Evolutionary conservation across 2,888 invertebrate genomes (phyloP).

Genomic region (Thymelicus lineola): DNA sequence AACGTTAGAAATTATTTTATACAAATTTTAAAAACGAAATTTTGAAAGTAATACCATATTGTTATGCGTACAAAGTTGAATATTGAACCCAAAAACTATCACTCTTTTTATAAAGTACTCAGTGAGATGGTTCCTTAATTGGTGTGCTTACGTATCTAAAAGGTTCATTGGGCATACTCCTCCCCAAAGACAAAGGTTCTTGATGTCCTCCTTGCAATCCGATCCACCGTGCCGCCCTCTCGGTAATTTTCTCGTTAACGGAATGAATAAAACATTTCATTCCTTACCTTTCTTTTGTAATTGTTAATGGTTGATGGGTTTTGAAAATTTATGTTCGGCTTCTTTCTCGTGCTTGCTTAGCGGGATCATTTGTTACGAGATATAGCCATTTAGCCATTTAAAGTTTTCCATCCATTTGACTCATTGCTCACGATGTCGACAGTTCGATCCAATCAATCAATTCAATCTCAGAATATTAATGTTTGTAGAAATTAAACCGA

Average conservation of each 20-base stretch:
- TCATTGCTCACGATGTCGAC: constrained; percentile 40
- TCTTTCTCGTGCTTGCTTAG: constrained; percentile 64
- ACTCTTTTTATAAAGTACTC: constrained; percentile 14
- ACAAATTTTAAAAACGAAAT: too few relatives aligned
- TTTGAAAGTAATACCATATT: not conserved
- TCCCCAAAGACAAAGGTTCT: constrained; percentile 79
- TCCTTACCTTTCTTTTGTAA: constrained; percentile 83
- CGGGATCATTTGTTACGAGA: constrained; percentile 65
- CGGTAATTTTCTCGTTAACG: constrained; percentile 84
- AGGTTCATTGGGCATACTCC: constrained; percentile 77
- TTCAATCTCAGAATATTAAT: constrained; percentile 22
- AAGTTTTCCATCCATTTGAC: constrained; percentile 50
- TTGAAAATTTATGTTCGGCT: constrained; percentile 77
- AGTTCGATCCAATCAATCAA: constrained; percentile 46
- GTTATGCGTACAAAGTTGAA: too few relatives aligned
- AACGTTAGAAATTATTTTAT: not conserved
- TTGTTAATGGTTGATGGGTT: constrained; percentile 83
- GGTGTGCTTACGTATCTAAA: constrained; percentile 71
- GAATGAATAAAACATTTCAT: constrained; percentile 85
- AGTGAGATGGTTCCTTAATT: constrained; percentile 72
- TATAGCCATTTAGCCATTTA: constrained; percentile 54
- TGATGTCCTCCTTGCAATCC: constrained; percentile 77
- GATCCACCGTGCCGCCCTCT: constrained; percentile 76
- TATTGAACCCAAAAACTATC: not conserved
- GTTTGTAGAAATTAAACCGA: constrained; percentile 1